Evolutionary conservation across 2,113 vertebrate species (phyloP).

Genomic region (Martes martes): DNA sequence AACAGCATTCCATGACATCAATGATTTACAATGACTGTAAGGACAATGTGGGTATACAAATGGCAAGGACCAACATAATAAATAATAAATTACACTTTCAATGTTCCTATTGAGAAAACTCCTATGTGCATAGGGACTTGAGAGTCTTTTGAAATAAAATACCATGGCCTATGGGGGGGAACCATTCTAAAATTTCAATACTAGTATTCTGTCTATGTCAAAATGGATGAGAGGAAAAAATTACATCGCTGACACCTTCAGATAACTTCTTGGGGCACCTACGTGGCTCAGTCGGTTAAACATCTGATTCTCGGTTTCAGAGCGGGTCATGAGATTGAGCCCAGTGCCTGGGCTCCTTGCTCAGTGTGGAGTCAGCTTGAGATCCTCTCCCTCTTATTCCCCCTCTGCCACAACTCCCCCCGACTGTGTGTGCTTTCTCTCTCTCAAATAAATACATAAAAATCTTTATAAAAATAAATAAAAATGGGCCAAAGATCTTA

Average conservation of each 20-base stretch:
- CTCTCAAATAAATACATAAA: too few relatives aligned
- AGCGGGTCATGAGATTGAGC: not conserved
- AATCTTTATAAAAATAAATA: not conserved
- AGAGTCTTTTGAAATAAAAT: not conserved
- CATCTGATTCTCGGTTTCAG: not conserved
- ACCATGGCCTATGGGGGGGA: not conserved
- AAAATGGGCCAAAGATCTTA: not conserved
- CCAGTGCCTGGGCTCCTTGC: too few relatives aligned
- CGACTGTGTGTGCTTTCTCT: too few relatives aligned
- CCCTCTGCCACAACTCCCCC: too few relatives aligned
- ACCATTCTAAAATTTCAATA: constrained; percentile 22
- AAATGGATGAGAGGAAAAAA: not conserved
- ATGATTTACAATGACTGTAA: not conserved
- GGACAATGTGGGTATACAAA: not conserved
- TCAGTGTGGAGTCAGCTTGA: not conserved
- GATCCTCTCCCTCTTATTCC: not conserved
- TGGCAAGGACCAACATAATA: not conserved
- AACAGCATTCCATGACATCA: not conserved
- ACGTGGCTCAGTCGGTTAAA: not conserved
- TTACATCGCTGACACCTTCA: not conserved
- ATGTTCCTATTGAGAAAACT: not conserved
- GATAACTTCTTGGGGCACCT: not conserved
- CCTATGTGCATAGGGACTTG: not conserved
- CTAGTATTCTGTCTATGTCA: not conserved
- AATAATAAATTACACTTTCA: not conserved